Percentiles rank a stretch among this genome's conserved stretches.
Evolutionary conservation across 2,888 invertebrate species (phyloP).

Genomic region (Bugula neritina): DNA sequence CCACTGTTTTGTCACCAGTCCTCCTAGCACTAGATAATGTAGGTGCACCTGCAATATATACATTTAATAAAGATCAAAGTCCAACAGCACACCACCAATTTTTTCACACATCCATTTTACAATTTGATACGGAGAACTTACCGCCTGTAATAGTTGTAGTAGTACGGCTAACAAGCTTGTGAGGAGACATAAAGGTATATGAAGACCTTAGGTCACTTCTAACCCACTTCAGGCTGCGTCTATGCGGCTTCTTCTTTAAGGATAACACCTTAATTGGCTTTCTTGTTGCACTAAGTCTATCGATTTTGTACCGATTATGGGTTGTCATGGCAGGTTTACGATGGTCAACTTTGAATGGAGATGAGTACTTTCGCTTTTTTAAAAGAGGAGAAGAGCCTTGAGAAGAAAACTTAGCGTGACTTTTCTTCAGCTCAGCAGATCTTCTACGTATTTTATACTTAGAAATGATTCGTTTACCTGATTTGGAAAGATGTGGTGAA

Average conservation of each 20-base stretch:
- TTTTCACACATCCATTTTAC: no score
- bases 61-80: no score
- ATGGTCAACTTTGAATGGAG: conserved; percentile 15
- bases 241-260: not conserved
- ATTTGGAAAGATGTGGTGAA: not conserved
- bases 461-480: conserved; percentile 18
- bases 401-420: not conserved
- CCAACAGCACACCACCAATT: no score
- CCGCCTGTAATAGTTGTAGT: no score
- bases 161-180: conserved; percentile 4
- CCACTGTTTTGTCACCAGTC: no score
- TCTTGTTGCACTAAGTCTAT: not conserved
- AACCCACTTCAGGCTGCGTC: conserved; percentile 5
- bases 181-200: conserved; percentile 15
- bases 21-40: no score
- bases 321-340: not conserved
- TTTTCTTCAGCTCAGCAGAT: not conserved
- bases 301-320: conserved; percentile 9
- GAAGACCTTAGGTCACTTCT: not conserved
- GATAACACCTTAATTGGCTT: not conserved
- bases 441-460: conserved; percentile 12
- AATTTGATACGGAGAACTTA: no score
- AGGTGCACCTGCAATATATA: no score
- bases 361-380: not conserved
- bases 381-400: not conserved